Evolutionary conservation across 2,797 vertebrate species (phyloP).

Genomic region (Argya squamiceps): DNA sequence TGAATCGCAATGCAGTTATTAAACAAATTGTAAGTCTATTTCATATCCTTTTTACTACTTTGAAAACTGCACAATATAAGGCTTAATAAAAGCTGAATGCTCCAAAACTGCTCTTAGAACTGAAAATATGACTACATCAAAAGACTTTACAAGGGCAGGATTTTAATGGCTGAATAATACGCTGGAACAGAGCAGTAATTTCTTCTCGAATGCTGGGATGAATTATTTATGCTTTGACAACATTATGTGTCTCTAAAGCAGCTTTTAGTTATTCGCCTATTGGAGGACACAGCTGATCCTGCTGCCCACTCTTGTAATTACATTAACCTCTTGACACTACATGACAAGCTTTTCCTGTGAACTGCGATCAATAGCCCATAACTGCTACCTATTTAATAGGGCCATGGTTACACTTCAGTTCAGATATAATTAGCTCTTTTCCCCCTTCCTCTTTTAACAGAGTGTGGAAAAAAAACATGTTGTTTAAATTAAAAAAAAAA

Average conservation of each 20-base stretch:
- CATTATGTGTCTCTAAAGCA: conserved; percentile 85
- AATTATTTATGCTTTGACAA: conserved; percentile 88
- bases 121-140: conserved; percentile 78
- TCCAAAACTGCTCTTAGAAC: conserved; percentile 72
- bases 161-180: conserved; percentile 84
- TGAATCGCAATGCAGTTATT: conserved; percentile 63
- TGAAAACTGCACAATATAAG: conserved; percentile 69
- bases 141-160: conserved; percentile 79
- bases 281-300: conserved; percentile 83
- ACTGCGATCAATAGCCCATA: conserved; percentile 84
- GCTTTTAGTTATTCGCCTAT: conserved; percentile 82
- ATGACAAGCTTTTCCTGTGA: conserved; percentile 84
- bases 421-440: conserved; percentile 80
- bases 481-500: conserved; percentile 54
- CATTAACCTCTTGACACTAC: conserved; percentile 86
- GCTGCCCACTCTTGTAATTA: conserved; percentile 85
- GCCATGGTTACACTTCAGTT: conserved; percentile 76
- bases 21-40: conserved; percentile 72
- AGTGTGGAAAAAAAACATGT: background rate
- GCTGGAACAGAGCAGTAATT: conserved; percentile 80
- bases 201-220: conserved; percentile 80
- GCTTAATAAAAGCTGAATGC: conserved; percentile 73
- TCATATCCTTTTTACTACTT: conserved; percentile 69
- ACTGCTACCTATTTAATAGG: conserved; percentile 82
- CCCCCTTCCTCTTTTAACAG: conserved; percentile 54